Evolutionary conservation across 1,140 invertebrate genomes (phyloP).

Genomic region (Limonius californicus): DNA sequence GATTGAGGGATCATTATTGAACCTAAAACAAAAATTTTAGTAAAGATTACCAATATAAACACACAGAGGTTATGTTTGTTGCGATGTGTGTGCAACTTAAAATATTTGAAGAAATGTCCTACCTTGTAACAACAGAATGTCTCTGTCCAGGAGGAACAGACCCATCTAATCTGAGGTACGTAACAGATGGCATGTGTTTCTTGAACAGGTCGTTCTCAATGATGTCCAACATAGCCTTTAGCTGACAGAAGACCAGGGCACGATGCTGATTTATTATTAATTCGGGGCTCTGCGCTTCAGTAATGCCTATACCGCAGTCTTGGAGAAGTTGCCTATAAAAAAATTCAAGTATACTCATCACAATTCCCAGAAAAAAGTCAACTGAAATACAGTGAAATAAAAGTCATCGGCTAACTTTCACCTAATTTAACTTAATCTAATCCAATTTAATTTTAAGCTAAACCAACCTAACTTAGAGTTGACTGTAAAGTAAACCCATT

Average conservation of each 20-base stretch:
- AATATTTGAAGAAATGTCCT: conserved; percentile 14
- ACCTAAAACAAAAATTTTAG: conserved; percentile 51
- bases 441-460: too few species aligned
- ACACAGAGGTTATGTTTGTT: too few species aligned
- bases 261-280: conserved; percentile 88
- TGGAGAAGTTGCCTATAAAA: conserved; percentile 79
- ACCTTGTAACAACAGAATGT: conserved; percentile 78
- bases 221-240: conserved; percentile 95
- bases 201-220: conserved; percentile 92
- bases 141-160: conserved; percentile 79
- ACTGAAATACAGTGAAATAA: too few species aligned
- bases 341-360: too few species aligned
- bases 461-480: too few species aligned
- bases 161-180: conserved; percentile 93
- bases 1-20: conserved; percentile 96
- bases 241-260: conserved; percentile 95
- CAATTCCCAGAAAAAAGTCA: too few species aligned
- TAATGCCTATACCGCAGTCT: conserved; percentile 91
- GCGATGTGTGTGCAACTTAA: too few species aligned
- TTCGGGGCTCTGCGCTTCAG: conserved; percentile 50
- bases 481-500: too few species aligned
- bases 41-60: too few species aligned
- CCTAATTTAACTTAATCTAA: too few species aligned
- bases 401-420: too few species aligned
- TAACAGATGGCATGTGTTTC: conserved; percentile 80